Percentiles rank a stretch among this genome's conserved stretches.
phyloP scores from a whole-genome alignment of 1,140 invertebrate species.

The Dendrolimus kikuchii region DNA sequence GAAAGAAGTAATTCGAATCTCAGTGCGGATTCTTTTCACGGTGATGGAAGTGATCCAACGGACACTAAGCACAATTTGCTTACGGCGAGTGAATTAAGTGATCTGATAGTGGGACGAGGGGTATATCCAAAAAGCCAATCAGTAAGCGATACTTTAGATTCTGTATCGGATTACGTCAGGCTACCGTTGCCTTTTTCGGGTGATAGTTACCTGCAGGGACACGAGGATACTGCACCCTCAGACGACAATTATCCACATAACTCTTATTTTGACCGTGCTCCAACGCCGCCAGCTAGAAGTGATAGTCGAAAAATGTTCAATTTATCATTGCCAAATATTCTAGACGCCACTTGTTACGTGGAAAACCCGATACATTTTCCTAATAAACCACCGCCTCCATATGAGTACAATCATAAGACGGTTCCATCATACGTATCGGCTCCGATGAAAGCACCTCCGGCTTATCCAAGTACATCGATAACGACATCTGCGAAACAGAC shows the following conservation, averaged over 20 bases:
- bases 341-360: conserved; percentile 39
- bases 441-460: conserved; percentile 46
- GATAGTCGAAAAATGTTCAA: conserved; percentile 74
- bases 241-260: conserved; percentile 69
- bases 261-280: conserved; percentile 69
- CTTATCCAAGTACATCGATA: conserved; percentile 38
- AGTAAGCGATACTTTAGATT: conserved; percentile 87
- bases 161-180: conserved; percentile 91
- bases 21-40: conserved; percentile 83
- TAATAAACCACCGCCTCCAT: conserved; percentile 60
- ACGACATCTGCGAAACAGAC: conserved; percentile 28
- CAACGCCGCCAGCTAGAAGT: conserved; percentile 76
- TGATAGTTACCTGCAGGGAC: conserved; percentile 71
- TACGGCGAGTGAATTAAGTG: conserved; percentile 85
- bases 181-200: conserved; percentile 79
- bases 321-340: conserved; percentile 60
- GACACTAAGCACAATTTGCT: conserved; percentile 82
- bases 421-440: conserved; percentile 25
- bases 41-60: conserved; percentile 89
- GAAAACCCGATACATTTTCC: conserved; percentile 26
- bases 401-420: conserved; percentile 63
- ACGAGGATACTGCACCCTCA: conserved; percentile 69
- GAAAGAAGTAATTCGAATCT: conserved; percentile 83
- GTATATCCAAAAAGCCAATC: conserved; percentile 85
- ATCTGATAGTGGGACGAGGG: conserved; percentile 83